Conservation (phyloP, 2,888 invertebrate genomes). For the Lasioglossum zephyrum region DNA sequence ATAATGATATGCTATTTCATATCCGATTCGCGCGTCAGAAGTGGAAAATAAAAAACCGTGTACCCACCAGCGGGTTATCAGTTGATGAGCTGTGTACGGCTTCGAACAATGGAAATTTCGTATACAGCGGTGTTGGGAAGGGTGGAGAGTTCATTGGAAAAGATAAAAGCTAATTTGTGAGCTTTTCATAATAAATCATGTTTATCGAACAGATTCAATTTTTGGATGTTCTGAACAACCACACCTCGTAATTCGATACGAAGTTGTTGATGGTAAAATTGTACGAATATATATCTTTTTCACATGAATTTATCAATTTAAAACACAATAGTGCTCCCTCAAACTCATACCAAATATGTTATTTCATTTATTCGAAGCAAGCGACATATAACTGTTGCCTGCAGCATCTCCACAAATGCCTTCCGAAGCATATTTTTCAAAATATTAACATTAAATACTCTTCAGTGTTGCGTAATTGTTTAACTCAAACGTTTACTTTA, state of each 20-base stretch:
- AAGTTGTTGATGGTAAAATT: neutral
- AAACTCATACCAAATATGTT: no score
- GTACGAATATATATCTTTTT: neutral
- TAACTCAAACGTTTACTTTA: neutral
- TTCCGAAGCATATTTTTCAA: neutral
- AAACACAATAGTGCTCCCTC: no score
- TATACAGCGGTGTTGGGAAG: neutral
- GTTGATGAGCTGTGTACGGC: neutral
- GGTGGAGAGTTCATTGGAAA: neutral
- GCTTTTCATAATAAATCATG: neutral
- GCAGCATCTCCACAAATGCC: neutral
- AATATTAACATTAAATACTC: neutral
- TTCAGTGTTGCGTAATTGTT: neutral
- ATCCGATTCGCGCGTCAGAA: neutral
- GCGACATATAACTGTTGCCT: no score
- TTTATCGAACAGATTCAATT: neutral
- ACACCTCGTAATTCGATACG: neutral
- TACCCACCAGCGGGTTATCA: neutral
- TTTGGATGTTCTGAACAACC: neutral
- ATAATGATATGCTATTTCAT: neutral
- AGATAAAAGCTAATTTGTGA: constrained; percentile 12
- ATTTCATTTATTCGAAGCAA: no score
- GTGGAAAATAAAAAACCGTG: neutral
- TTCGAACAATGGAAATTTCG: neutral
- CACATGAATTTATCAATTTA: no score